Percentiles rank a stretch among this genome's conserved stretches.
These are phyloP conservation scores for Helarctos malayanus DNA, from an alignment of 2,797 vertebrate species.

Conservation along the genomic window DNA sequence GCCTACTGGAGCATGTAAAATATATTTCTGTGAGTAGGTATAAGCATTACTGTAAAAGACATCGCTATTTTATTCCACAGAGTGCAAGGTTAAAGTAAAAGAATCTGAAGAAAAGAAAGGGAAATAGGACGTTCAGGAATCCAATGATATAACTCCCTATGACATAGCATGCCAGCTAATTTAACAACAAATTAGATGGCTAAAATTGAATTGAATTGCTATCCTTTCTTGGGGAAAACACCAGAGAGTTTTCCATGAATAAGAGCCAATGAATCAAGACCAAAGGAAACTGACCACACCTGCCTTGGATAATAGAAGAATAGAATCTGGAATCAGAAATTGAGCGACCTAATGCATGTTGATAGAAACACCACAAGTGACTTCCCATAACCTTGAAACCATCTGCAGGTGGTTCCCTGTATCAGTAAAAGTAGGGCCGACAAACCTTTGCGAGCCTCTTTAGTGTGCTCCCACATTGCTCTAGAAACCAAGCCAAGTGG, in stretches of 20 bases:
- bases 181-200: constrained; percentile 41
- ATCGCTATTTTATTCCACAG: background rate
- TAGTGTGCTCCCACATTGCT: background rate
- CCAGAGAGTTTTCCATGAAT: constrained; percentile 34
- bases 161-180: constrained; percentile 41
- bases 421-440: background rate
- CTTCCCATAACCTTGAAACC: background rate
- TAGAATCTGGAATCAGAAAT: background rate
- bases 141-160: constrained; percentile 15
- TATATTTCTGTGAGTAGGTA: background rate
- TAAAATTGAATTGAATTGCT: constrained; percentile 8
- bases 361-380: background rate
- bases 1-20: background rate
- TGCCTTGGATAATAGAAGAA: background rate
- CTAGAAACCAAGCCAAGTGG: constrained; percentile 16
- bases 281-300: constrained; percentile 1
- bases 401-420: background rate
- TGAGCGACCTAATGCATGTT: background rate
- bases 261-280: constrained; percentile 19
- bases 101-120: constrained; percentile 23
- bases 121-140: constrained; percentile 30
- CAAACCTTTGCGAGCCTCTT: background rate
- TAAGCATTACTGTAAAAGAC: background rate
- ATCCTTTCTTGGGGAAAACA: background rate
- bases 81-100: constrained; percentile 11